Base-by-base conservation (phyloP, 1,140 invertebrate genomes). In the Drosophila littoralis region DNA sequence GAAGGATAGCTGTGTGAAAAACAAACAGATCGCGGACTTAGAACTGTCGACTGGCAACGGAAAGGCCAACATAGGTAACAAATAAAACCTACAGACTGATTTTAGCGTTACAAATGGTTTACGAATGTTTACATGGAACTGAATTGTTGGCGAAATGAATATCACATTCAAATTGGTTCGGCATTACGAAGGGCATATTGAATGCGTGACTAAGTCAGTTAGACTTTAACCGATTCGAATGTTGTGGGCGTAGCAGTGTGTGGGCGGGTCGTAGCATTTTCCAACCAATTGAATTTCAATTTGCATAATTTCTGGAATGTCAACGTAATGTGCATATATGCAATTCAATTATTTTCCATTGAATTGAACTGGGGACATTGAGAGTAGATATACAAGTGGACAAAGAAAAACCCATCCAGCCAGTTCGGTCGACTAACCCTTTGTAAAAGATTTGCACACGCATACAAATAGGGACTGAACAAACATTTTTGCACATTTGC, bases 251-350 rank as follows among this genome's bases (percentile, higher is more conserved):
- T 36, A 7, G 4, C 15, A 38, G 7, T 52, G 48, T 38, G 63
- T 63, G 67, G 57, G 64, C 45, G 45, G 75, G 70, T 74, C 59
- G 71, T 77, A 71, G 77, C 71, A 89, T 89, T 89, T 89, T 89
- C 84, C 84, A 89, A 89, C 89, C 84, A 89, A 89, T 89, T 89
- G 84, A 89, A 89, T 83, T 89, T 77, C 84, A 89, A 89, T 89
- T 89, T 89, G 84, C 84, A 89, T 89, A 89, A 89, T 89, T 89
- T 89, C 70, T 78, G 66, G 45, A 84, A 89, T 89, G 84, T 81
- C 80, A 89, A 84, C 73, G 84, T 89, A 89, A 89, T 89, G 84
- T 84, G 67, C 72, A 75, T 71, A 72, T 89, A 76, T 88, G 66
- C 80, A 89, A 89, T 81, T 89, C 84, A 85, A 89, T 89, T 89